Evolutionary conservation across 2,797 vertebrate species (phyloP), one percentile per base, ranked within the genome.

Genomic region (Sebastes hopkinsi): DNA sequence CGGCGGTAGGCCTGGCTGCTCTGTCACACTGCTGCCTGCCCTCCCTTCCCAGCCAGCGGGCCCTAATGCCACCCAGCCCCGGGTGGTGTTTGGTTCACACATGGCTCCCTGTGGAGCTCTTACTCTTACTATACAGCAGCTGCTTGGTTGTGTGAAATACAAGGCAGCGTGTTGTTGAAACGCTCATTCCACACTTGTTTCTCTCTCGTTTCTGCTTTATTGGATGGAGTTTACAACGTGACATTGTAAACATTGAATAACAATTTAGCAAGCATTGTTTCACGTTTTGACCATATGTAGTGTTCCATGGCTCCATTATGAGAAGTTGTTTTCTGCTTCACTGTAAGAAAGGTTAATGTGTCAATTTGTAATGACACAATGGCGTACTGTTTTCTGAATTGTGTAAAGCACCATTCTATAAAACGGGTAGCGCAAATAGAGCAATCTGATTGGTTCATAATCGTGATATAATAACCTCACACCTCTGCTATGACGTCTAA

Each of bases 1-100:
- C 29, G 1, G 34, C 60, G 16, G 79, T 42, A 82, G 66, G 91
- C 88, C 76, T 85, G 85, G 78, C 77, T 85, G 90, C 88, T 82
- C 80, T 38, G 59, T 78, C 67, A 69, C 78, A 20, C 80, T 75
- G 59, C 68, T 84, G 84, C 77, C 72, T 64, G 59, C 73, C 65
- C 69, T 56, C 10, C 25, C 23, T 36, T 36, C 52, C 61, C 54
- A 77, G 67, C 42, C 80, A 54, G 25, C 9, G 4, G 36, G 8
- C 38, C 82, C 54, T 32, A 69, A 67, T 56, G 66, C 72, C 74
- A 67, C 71, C 64, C 10, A 64, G 82, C 72, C 79, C 79, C 18
- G 5, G 71, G 84, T 81, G 70, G 50, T 74, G 56, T 86, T 83
- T 42, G 34, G 27, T 81, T 60, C 71, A 72, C 46, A 77, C 72